Evolutionary conservation across 37 sponge, comb jelly and placozoan species (phyloP).

Genomic region (Haliclona indistincta): DNA sequence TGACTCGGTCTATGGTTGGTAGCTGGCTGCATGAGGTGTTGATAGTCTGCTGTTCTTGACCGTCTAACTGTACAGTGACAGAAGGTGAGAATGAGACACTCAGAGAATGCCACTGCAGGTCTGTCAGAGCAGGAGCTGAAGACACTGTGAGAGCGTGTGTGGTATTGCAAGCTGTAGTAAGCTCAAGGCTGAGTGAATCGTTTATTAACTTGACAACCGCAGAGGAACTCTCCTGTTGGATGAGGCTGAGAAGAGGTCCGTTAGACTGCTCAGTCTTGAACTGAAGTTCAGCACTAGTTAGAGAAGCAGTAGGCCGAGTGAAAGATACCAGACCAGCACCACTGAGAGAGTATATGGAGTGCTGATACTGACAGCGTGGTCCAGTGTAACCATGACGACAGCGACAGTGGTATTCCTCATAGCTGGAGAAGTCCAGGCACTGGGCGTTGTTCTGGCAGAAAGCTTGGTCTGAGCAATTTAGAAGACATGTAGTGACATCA

Average conservation of each 20-base stretch:
- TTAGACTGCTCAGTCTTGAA: slow-evolving; percentile 19
- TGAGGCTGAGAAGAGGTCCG: slow-evolving; percentile 11
- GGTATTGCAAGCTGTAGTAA: not conserved
- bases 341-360: slow-evolving; percentile 20
- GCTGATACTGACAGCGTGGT: slow-evolving; percentile 28
- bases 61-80: slow-evolving; percentile 1
- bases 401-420: slow-evolving; percentile 1
- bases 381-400: slow-evolving; percentile 50
- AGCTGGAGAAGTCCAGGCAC: slow-evolving; percentile 30
- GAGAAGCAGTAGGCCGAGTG: not conserved
- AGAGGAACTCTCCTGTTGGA: not conserved
- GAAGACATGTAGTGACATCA: not conserved
- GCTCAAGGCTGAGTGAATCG: not conserved
- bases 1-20: not conserved
- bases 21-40: not conserved
- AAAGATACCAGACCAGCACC: slow-evolving; percentile 9
- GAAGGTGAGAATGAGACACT: not conserved
- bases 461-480: not conserved
- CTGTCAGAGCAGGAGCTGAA: not conserved
- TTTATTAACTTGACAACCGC: not conserved
- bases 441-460: slow-evolving; percentile 19
- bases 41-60: not conserved
- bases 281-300: not conserved
- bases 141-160: not conserved
- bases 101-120: slow-evolving; percentile 33